Base-by-base conservation (phyloP, 2,888 invertebrate species). In the Halictus quadricinctus region DNA sequence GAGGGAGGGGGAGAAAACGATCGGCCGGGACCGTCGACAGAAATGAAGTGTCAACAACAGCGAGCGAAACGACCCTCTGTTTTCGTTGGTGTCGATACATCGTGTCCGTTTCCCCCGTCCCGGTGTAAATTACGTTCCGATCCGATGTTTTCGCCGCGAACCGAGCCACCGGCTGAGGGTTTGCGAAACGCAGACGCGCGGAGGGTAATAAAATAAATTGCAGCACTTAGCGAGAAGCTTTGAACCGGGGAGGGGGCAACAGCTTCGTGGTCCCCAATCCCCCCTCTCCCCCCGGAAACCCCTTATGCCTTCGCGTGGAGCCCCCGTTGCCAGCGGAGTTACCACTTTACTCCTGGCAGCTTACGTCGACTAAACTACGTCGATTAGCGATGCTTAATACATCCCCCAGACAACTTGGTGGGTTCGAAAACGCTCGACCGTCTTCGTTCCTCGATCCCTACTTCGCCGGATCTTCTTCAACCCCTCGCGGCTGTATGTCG, bases 141-240 rank as follows among this genome's bases (percentile, higher is more conserved):
- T 60, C 46, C 81, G 58, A 60, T 87, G 87, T 83, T 90, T 85
- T 83, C 88, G 72, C 81, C 79, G 81, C 74, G 84, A 84, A 86
- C 80, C 70, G 81, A 54, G 58, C 70, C 64, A 66, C n/a, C 76
- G 78, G 72, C 79, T 69, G 80, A 76, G 73, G 81, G 75, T 72
- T 84, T 29, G 80, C 79, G 64, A 72, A 80, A 85, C 81, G 87
- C 72, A 76, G 82, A 78, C 60, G 87, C 54, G 87, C 84, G 84
- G 80, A 87, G 88, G 89, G 90, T 91, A 91, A 92, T 91, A 89
- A 93, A 92, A 93, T 92, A 92, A 92, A 93, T 93, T 91, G 90
- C 90, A 88, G 91, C 90, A 91, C 90, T 92, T 91, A 89, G 91
- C 88, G 88, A 29, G 54, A 80, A 60, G 73, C 76, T 79, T 46